Percentiles rank a stretch among this genome's conserved stretches.
phyloP scores from a whole-genome alignment of 2,113 vertebrate species.

The Amphiprion percula region DNA sequence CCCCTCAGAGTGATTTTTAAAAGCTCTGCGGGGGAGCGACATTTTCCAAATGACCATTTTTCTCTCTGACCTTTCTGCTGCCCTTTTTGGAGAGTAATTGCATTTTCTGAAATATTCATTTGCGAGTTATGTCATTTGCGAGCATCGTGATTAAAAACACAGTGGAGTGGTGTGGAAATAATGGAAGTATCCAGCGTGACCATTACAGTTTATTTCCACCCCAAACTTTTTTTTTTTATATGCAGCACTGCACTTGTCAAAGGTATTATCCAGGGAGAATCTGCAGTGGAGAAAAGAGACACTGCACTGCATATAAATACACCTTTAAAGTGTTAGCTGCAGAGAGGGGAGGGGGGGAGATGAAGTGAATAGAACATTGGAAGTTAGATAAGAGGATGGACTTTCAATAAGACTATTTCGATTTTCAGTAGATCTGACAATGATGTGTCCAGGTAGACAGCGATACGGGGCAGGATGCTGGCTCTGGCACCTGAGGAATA shows the following conservation, averaged over 20 bases:
- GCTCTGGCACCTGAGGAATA: slow-evolving; percentile 60
- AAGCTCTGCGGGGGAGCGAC: slow-evolving; percentile 66
- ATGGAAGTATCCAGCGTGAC: slow-evolving; percentile 29
- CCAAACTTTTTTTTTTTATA: not conserved
- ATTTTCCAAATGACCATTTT: slow-evolving; percentile 76
- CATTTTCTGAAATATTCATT: slow-evolving; percentile 69
- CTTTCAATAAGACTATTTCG: slow-evolving; percentile 58
- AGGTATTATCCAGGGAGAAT: slow-evolving; percentile 68
- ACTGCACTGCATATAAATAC: slow-evolving; percentile 58
- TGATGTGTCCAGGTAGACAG: slow-evolving; percentile 47
- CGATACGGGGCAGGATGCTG: slow-evolving; percentile 37
- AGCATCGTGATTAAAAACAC: slow-evolving; percentile 42
- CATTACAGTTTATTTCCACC: slow-evolving; percentile 11
- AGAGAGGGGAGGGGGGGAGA: slow-evolving; percentile 7
- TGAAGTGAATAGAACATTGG: slow-evolving; percentile 47
- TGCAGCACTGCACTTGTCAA: slow-evolving; percentile 68
- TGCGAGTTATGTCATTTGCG: slow-evolving; percentile 57
- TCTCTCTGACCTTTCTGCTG: slow-evolving; percentile 75
- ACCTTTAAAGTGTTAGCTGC: slow-evolving; percentile 34
- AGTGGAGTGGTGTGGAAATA: slow-evolving; percentile 24
- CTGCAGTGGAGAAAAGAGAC: slow-evolving; percentile 47
- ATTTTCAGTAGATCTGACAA: slow-evolving; percentile 55
- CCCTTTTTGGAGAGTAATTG: slow-evolving; percentile 75
- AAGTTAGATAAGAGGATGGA: slow-evolving; percentile 44
- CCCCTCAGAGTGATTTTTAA: slow-evolving; percentile 51